Base-by-base conservation (phyloP, 1,140 invertebrate genomes). In the Euglossa dilemma region DNA sequence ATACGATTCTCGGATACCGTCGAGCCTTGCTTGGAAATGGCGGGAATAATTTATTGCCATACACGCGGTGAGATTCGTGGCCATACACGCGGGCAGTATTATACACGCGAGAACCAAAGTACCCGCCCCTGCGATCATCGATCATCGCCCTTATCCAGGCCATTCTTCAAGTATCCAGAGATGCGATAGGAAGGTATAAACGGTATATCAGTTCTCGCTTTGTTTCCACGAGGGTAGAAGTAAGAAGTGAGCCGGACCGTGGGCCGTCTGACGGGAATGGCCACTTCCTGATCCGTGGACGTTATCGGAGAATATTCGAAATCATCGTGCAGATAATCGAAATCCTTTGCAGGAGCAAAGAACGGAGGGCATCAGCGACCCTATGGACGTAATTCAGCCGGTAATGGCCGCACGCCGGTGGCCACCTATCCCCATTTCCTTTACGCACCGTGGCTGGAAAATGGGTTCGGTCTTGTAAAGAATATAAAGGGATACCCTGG, bases 251-350 rank as follows among this genome's bases (percentile, higher is more conserved):
- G 75, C 47, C 14, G 36, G 45, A 64, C 50, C 11, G n/a, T 23
- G 23, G 54, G 28, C 43, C 45, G 23, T 52, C 18, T n/a, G n/a
- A 6, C 6, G 50, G 61, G 20, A 56, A 66, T 47, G 64, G 66
- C 50, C n/a, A 36, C 56, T 63, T n/a, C 4, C 64, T 16, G 73
- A 77, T 77, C 69, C 57, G 52, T 16, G 25, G 18, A 18, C 66
- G 69, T 74, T 80, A 84, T 84, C 76, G 85, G 59, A 12, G 52
- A 77, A 87, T 80, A 87, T 87, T 87, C 84, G 80, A 87, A 87
- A 87, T 87, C 85, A 84, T 76, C 64, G 63, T 70, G 50, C 16
- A 80, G 78, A 85, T 88, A 88, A 87, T 88, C 83, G 85, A 82
- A 86, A 72, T 71, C 75, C 72, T 71, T 76, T 73, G 69, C 61